Evolutionary conservation across 2,888 invertebrate species (phyloP).

Genomic region (Platypus cylindrus): DNA sequence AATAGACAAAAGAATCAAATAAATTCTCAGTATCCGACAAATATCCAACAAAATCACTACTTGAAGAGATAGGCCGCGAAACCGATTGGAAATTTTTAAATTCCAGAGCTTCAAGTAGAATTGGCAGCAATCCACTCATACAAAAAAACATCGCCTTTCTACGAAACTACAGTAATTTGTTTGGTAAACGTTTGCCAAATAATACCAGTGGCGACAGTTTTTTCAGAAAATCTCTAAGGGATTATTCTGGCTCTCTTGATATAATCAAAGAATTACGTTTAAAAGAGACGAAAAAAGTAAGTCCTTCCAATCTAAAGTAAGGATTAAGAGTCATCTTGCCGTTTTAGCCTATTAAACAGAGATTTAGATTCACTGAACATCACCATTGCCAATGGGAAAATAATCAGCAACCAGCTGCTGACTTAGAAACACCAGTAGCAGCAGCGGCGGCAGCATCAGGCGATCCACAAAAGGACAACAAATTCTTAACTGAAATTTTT

Average conservation of each 20-base stretch:
- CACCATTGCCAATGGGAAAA: conserved; percentile 4
- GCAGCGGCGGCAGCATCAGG: too few species aligned
- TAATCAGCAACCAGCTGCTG: neutral
- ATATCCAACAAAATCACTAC: too few species aligned
- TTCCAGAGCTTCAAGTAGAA: conserved; percentile 15
- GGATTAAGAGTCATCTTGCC: neutral
- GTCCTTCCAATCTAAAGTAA: too few species aligned
- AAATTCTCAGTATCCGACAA: conserved; percentile 23
- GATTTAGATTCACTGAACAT: conserved; percentile 5
- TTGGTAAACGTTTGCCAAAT: conserved; percentile 18
- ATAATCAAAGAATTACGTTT: conserved; percentile 19
- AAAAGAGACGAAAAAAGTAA: conserved; percentile 3
- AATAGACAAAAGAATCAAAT: neutral
- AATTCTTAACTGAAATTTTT: too few species aligned
- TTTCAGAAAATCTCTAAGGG: conserved; percentile 29
- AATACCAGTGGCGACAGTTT: conserved; percentile 26
- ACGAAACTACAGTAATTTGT: conserved; percentile 20
- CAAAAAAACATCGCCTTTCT: conserved; percentile 22
- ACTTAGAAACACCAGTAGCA: neutral
- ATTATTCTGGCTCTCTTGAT: conserved; percentile 26
- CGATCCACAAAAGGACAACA: too few species aligned
- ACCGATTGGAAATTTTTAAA: conserved; percentile 13
- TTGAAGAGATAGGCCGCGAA: conserved; percentile 10
- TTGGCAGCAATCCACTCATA: conserved; percentile 19
- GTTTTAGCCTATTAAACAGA: conserved; percentile 4